A percentile compares a stretch with the other conserved stretches of the same genome.
Conservation (phyloP, 2,113 vertebrate genomes). For the Raja brachyura region DNA sequence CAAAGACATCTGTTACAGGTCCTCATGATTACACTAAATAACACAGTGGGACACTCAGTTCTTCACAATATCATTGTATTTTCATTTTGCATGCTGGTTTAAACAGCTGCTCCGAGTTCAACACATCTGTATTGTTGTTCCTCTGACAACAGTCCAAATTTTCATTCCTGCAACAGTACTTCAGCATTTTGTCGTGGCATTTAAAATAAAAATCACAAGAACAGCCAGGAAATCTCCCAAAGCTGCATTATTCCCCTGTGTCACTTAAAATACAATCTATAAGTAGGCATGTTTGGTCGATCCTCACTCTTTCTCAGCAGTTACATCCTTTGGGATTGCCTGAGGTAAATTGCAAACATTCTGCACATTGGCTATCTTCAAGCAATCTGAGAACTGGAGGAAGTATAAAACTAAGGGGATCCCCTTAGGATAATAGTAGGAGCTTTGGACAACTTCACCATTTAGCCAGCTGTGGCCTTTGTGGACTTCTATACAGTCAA, state of each 20-base stretch:
- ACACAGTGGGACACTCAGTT: neutral
- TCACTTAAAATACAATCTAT: neutral
- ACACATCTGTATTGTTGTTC: slow-evolving; percentile 5
- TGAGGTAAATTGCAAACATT: neutral
- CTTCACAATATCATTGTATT: neutral
- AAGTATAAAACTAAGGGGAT: neutral
- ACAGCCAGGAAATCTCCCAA: slow-evolving; percentile 23
- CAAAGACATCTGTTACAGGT: neutral
- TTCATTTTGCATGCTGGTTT: neutral
- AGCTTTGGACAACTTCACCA: neutral
- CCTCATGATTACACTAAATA: neutral
- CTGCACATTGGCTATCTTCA: neutral
- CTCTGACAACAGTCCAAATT: neutral
- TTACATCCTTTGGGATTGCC: neutral
- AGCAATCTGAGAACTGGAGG: neutral
- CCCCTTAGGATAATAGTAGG: neutral
- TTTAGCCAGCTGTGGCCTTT: slow-evolving; percentile 6
- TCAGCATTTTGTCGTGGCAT: neutral
- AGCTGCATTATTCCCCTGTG: neutral
- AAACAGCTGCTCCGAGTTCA: slow-evolving; percentile 16
- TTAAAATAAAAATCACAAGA: neutral
- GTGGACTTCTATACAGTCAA: neutral
- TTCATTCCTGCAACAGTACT: neutral
- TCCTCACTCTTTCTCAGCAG: neutral
- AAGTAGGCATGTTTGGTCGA: neutral